phyloP scores from a whole-genome alignment of 2,113 vertebrate genomes.

The Nasalis larvatus region DNA sequence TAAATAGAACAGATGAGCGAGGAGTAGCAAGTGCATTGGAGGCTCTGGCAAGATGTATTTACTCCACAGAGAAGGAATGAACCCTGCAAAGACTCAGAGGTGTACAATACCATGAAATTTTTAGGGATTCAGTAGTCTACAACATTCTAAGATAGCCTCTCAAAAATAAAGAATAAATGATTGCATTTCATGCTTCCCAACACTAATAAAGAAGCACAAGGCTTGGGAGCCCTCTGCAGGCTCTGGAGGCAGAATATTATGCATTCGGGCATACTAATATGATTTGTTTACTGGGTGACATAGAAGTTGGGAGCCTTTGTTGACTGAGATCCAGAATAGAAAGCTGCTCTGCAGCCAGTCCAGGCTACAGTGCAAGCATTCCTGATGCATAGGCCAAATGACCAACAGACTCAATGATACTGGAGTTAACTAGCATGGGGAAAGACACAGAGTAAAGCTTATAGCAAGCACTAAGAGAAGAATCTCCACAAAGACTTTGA shows the following conservation, averaged over 20 bases:
- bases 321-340: not conserved
- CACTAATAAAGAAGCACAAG: not conserved
- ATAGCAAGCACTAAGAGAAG: not conserved
- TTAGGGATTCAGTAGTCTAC: not conserved
- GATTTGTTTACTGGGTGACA: not conserved
- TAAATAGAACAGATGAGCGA: not conserved
- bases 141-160: not conserved
- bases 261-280: not conserved
- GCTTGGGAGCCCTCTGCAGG: not conserved
- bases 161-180: not conserved
- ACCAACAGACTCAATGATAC: not conserved
- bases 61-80: not conserved
- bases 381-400: rapidly evolving
- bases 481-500: not conserved
- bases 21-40: not conserved
- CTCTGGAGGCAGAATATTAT: not conserved
- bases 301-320: not conserved
- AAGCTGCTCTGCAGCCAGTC: not conserved
- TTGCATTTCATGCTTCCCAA: not conserved
- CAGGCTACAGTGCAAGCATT: not conserved
- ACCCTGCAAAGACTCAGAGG: not conserved
- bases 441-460: not conserved
- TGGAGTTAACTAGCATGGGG: not conserved
- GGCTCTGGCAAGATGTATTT: not conserved
- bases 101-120: not conserved